A percentile compares a stretch with the other conserved stretches of the same genome.
phyloP scores from a whole-genome alignment of 2,888 invertebrate genomes.

The Eupithecia inturbata region DNA sequence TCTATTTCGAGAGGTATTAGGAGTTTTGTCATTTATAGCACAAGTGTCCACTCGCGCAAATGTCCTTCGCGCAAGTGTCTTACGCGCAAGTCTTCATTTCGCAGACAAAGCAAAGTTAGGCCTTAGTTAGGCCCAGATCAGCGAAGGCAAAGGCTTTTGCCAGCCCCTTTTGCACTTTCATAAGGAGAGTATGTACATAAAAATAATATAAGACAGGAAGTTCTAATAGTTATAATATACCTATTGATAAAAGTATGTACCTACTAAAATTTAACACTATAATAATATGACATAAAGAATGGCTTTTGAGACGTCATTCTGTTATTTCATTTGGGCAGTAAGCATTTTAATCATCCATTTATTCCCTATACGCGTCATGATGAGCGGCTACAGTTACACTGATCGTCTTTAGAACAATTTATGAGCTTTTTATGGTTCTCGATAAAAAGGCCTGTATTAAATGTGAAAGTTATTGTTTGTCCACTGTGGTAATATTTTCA shows the following conservation, averaged over 20 bases:
- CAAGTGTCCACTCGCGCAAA: background rate
- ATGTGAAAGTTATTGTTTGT: background rate
- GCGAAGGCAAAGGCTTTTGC: background rate
- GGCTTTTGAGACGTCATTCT: background rate
- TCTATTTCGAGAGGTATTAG: background rate
- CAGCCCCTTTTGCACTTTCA: too few species aligned
- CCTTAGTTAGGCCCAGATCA: too few species aligned
- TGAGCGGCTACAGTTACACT: slow-evolving; percentile 28
- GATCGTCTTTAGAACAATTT: background rate
- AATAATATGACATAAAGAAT: background rate
- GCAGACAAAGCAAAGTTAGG: too few species aligned
- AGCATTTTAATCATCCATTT: slow-evolving; percentile 17
- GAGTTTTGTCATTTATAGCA: background rate
- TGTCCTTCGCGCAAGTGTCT: background rate
- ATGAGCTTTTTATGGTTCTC: background rate
- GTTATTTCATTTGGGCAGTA: slow-evolving; percentile 2
- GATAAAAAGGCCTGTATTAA: background rate
- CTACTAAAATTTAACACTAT: background rate
- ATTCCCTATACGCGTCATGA: slow-evolving; percentile 27
- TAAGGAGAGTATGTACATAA: too few species aligned
- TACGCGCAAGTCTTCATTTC: too few species aligned
- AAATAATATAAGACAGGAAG: too few species aligned
- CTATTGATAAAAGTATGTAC: background rate
- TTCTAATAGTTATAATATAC: background rate
- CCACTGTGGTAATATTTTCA: background rate